These are phyloP conservation scores for Spicauda simplicius DNA, from an alignment of 2,888 invertebrate species.

Conservation along the genomic window DNA sequence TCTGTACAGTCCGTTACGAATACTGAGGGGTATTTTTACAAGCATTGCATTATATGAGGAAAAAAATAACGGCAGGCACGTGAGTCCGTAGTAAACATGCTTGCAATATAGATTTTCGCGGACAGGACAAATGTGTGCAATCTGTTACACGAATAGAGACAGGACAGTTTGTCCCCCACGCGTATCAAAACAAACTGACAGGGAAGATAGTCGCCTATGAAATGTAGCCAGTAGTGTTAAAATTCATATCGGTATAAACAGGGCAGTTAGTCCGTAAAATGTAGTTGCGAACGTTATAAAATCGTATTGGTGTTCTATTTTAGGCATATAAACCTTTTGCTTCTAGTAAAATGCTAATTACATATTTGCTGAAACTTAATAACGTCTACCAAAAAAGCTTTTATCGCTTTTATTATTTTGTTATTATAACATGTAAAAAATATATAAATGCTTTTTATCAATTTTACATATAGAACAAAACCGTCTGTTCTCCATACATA, in stretches of 20 bases:
- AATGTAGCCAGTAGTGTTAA: not conserved
- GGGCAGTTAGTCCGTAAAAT: no score
- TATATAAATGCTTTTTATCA: no score
- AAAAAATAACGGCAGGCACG: conserved; percentile 12
- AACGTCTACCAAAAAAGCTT: no score
- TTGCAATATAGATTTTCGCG: not conserved
- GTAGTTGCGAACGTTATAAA: no score
- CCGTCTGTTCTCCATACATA: no score
- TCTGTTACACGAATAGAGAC: not conserved
- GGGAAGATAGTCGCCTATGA: not conserved
- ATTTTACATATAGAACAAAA: no score
- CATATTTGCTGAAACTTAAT: no score
- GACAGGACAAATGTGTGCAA: conserved; percentile 13
- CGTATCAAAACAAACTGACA: not conserved
- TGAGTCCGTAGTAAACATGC: conserved; percentile 13
- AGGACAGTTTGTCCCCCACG: not conserved
- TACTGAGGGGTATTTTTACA: not conserved
- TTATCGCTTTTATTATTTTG: no score
- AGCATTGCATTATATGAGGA: conserved; percentile 1
- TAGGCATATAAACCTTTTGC: no score
- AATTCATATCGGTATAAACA: not conserved
- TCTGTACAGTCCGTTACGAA: not conserved
- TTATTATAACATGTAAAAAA: no score
- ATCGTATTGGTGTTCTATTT: no score
- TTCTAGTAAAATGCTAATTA: no score